These are phyloP conservation scores for Pollicipes pollicipes DNA, from an alignment of 1,140 invertebrate genomes.

Conservation along the genomic window DNA sequence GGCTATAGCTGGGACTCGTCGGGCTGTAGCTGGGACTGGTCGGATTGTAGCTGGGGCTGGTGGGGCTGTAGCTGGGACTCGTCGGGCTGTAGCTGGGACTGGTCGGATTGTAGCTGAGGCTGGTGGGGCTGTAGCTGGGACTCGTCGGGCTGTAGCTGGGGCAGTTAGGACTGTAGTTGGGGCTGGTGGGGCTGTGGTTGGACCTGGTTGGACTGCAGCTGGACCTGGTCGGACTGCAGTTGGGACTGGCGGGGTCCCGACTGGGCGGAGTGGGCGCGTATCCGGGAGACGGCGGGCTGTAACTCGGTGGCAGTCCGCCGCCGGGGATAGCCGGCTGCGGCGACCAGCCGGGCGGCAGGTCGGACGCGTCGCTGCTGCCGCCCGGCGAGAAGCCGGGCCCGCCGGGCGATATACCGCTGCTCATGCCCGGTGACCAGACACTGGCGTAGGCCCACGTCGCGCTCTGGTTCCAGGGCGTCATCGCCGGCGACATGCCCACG, in stretches of 20 bases:
- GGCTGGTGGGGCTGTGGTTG: too few species aligned
- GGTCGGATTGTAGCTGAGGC: conserved; percentile 54
- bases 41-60: conserved; percentile 50
- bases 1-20: conserved; percentile 61
- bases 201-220: conserved; percentile 44
- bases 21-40: conserved; percentile 34
- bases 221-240: too few species aligned
- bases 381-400: conserved; percentile 92
- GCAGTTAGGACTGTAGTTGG: too few species aligned
- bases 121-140: conserved; percentile 67
- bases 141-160: conserved; percentile 50
- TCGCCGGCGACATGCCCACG: conserved; percentile 68
- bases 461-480: conserved; percentile 75
- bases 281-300: conserved; percentile 52
- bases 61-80: conserved; percentile 40
- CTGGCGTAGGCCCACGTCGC: conserved; percentile 63
- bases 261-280: conserved; percentile 71
- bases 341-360: conserved; percentile 54
- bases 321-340: conserved; percentile 65
- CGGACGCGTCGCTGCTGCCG: conserved; percentile 72
- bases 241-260: conserved; percentile 53
- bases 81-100: conserved; percentile 52
- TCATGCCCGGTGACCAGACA: conserved; percentile 66
- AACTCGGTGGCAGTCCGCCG: conserved; percentile 46
- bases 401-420: conserved; percentile 87